Base-by-base conservation (phyloP, 2,888 invertebrate genomes). In the Odontothrips loti region DNA sequence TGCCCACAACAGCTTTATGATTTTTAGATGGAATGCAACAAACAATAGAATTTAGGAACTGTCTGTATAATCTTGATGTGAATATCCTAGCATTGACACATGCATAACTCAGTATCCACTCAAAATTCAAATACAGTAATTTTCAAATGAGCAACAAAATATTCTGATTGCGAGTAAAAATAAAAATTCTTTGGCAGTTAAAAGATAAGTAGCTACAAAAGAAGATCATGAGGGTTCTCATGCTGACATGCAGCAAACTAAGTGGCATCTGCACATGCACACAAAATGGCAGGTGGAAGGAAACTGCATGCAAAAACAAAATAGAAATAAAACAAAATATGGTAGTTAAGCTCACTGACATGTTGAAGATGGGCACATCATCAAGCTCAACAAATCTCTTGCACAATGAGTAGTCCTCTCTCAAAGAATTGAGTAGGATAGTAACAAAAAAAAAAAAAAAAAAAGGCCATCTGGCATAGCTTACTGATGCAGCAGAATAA, bases 1-100 rank as follows among this genome's bases (percentile, higher is more conserved):
- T 75, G 68, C 68, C 68, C 12, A 75, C 27, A 75, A 23, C 68
- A 75, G 68, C n/a, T 20, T 58, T 75, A 23, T 27, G 27, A 27
- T 75, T 75, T 75, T 75, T 12, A 75, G 58, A 58, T 58, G 17
- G 20, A 58, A 75, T 27, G 68, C 23, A 75, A 75, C 17, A 80
- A 75, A 75, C 17, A 80, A 29, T 63, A 58, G 11, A 51, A 63
- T 68, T 68, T 63, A 51, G 63, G n/a, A 79, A 34, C 15, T n/a
- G 43, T 11, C 34, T 29, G n/a, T 27, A 23, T 85, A 86, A 86
- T 85, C 85, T 85, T 84, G 83, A 81, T 84, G 84, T 84, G 84
- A 83, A 84, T 83, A 84, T 83, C 84, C 83, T 81, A n/a, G 83
- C 82, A 84, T 83, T 43, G 86, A 84, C 86, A 87, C 87, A 10